Conservation (phyloP, 2,888 invertebrate species). For the Spialia ferax region DNA sequence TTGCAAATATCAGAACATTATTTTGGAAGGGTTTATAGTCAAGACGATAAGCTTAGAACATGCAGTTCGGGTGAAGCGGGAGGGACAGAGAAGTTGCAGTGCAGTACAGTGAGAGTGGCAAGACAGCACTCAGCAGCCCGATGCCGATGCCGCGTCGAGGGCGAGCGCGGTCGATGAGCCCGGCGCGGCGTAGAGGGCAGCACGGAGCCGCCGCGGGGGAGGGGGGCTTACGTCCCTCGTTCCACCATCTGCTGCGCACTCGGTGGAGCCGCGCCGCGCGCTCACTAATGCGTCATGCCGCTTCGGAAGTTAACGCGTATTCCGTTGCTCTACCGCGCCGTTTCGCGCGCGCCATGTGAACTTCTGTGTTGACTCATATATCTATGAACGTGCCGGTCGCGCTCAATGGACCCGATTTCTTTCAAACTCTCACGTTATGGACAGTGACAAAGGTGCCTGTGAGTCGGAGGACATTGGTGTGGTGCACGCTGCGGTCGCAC, state of each 20-base stretch:
- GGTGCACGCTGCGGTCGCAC: conserved; percentile 73
- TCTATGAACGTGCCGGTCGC: conserved; percentile 47
- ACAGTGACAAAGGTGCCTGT: conserved; percentile 75
- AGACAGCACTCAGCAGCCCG: conserved; percentile 48
- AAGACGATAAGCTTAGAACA: conserved; percentile 32
- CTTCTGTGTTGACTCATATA: conserved; percentile 73
- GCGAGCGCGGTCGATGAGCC: conserved; percentile 85
- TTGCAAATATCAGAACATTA: conserved; percentile 1
- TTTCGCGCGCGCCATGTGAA: conserved; percentile 81
- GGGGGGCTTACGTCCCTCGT: conserved; percentile 59
- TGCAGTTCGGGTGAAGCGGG: conserved; percentile 45
- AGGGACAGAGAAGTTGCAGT: conserved; percentile 55
- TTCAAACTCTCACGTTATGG: conserved; percentile 53
- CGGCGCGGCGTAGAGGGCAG: conserved; percentile 70
- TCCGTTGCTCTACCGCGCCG: conserved; percentile 56
- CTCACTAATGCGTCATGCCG: conserved; percentile 85
- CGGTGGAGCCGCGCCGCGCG: conserved; percentile 79
- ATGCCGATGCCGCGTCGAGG: conserved; percentile 65
- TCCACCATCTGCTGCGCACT: conserved; percentile 76
- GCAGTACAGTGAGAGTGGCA: conserved; percentile 68
- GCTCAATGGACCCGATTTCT: conserved; percentile 44
- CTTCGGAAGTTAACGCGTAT: conserved; percentile 72
- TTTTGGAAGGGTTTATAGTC: conserved; percentile 15
- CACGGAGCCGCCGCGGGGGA: conserved; percentile 63
- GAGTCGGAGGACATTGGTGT: conserved; percentile 60